These are phyloP conservation scores for Acrobasis suavella DNA, from an alignment of 2,888 invertebrate species.

Conservation along the genomic window DNA sequence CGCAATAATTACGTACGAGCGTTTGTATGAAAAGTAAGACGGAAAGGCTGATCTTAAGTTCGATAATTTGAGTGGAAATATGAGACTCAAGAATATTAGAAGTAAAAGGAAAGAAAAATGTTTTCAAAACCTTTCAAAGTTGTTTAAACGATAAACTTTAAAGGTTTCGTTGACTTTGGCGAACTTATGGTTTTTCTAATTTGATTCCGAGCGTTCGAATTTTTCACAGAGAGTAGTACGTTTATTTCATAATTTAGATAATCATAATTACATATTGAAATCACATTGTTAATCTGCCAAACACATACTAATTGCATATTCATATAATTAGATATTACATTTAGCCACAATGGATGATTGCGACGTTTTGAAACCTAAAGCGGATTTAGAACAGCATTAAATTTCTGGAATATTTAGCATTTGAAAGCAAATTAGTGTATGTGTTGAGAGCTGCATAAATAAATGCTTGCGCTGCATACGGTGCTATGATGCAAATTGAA, in stretches of 20 bases:
- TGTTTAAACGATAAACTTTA: background rate
- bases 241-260: background rate
- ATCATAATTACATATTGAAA: background rate
- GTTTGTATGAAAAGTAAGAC: too few species aligned
- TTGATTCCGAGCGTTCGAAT: background rate
- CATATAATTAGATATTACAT: conserved; percentile 5
- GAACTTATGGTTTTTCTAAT: background rate
- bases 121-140: background rate
- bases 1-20: too few species aligned
- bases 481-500: conserved; percentile 59
- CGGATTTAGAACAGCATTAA: conserved; percentile 6
- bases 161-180: background rate
- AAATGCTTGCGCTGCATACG: conserved; percentile 41
- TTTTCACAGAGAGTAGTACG: background rate
- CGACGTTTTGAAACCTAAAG: conserved; percentile 10
- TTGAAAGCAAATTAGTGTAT: conserved; percentile 35
- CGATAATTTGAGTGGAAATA: too few species aligned
- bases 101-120: background rate
- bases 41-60: too few species aligned
- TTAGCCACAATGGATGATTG: conserved; percentile 19
- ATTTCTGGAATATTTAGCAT: conserved; percentile 30
- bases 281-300: conserved; percentile 1
- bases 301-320: conserved; percentile 1
- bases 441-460: conserved; percentile 39
- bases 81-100: too few species aligned